These are phyloP conservation scores for Stomatorhinus ivindoensis DNA, from an alignment of 2,113 vertebrate species.

Conservation along the genomic window DNA sequence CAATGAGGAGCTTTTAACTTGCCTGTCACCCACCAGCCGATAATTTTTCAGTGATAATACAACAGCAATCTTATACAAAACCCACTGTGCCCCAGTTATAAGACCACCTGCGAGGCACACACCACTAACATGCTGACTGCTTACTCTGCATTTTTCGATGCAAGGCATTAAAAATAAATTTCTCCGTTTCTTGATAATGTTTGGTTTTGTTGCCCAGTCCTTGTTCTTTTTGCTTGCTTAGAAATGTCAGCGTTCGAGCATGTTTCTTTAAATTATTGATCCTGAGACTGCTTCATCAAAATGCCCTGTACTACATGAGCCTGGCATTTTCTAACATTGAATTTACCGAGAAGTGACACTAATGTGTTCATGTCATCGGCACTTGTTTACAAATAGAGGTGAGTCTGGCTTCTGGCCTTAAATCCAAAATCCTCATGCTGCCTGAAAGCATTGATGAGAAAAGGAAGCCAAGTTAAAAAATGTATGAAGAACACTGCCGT, in stretches of 20 bases:
- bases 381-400: constrained; percentile 75
- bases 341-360: constrained; percentile 68
- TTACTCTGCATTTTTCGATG: constrained; percentile 51
- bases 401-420: constrained; percentile 53
- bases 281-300: constrained; percentile 55
- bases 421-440: constrained; percentile 52
- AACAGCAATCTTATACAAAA: neutral
- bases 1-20: neutral
- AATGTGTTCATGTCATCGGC: constrained; percentile 60
- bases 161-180: constrained; percentile 50
- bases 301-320: constrained; percentile 47
- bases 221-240: constrained; percentile 20
- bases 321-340: constrained; percentile 66
- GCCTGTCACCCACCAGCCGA: neutral
- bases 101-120: constrained; percentile 20
- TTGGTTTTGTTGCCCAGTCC: constrained; percentile 25
- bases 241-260: constrained; percentile 57
- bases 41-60: neutral
- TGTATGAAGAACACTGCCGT: constrained; percentile 69
- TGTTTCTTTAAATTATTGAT: constrained; percentile 73
- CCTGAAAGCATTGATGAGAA: constrained; percentile 54
- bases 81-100: neutral
- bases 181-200: constrained; percentile 43
- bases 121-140: constrained; percentile 48
- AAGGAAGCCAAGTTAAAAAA: constrained; percentile 62